These are phyloP conservation scores for Ailuropoda melanoleuca DNA, from an alignment of 2,113 vertebrate genomes.

Conservation along the genomic window DNA sequence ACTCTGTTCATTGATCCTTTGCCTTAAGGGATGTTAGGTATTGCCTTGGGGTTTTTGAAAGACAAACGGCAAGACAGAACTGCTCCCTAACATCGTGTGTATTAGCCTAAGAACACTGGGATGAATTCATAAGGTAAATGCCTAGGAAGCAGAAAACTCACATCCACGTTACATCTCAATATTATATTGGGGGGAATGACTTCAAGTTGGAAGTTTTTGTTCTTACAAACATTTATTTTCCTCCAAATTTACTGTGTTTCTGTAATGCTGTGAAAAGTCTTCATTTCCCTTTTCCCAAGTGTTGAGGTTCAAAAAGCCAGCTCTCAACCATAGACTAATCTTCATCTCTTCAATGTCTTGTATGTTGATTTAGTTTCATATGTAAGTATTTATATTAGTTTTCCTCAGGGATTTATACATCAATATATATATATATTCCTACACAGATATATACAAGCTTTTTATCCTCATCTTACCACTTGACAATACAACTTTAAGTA, in stretches of 20 bases:
- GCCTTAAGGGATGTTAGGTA: not conserved
- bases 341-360: constrained; percentile 66
- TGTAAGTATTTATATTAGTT: constrained; percentile 69
- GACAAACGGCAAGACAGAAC: not conserved
- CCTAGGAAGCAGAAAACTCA: constrained; percentile 61
- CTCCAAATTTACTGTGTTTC: constrained; percentile 65
- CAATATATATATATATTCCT: constrained; percentile 69
- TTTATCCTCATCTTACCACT: constrained; percentile 77
- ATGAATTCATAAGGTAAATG: constrained; percentile 33
- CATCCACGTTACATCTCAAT: constrained; percentile 54
- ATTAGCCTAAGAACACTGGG: constrained; percentile 20
- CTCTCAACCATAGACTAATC: constrained; percentile 69
- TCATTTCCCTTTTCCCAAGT: constrained; percentile 61
- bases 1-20: constrained; percentile 19
- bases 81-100: not conserved
- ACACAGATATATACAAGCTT: constrained; percentile 73
- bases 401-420: constrained; percentile 73
- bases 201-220: constrained; percentile 72
- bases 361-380: constrained; percentile 70
- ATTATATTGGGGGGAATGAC: constrained; percentile 62
- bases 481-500: constrained; percentile 78
- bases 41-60: not conserved
- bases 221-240: constrained; percentile 79
- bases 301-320: constrained; percentile 62
- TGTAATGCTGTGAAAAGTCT: constrained; percentile 66